Evolutionary conservation across 2,113 vertebrate species (phyloP).

Genomic region (Cebidichthys violaceus): DNA sequence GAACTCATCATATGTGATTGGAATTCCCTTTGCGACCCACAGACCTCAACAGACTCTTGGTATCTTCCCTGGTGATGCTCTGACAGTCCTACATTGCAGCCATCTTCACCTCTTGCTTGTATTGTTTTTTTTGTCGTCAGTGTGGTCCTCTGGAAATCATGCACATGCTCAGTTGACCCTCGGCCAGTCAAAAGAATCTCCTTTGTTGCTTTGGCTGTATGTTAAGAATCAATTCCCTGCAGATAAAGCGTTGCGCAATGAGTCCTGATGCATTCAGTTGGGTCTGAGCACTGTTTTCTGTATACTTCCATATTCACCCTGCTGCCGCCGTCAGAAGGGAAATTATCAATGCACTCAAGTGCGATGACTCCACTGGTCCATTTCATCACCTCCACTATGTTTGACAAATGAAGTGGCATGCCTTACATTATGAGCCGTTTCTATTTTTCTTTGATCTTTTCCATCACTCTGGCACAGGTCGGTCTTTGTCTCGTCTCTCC

Average conservation of each 20-base stretch:
- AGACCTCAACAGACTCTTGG: background rate
- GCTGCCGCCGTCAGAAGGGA: background rate
- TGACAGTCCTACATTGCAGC: background rate
- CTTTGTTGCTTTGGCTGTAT: background rate
- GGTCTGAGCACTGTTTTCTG: background rate
- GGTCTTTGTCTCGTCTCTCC: constrained; percentile 3
- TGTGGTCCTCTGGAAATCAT: background rate
- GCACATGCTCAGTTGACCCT: background rate
- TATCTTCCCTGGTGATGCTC: background rate
- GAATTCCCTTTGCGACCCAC: constrained; percentile 2
- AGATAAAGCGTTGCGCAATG: background rate
- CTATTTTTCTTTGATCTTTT: background rate
- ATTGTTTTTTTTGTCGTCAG: background rate
- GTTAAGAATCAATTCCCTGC: background rate
- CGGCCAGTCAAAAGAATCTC: background rate
- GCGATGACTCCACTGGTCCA: constrained; percentile 7
- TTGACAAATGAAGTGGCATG: constrained; percentile 27
- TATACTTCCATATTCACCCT: background rate
- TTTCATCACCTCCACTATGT: constrained; percentile 10
- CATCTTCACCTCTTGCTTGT: constrained; percentile 8
- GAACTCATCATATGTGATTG: background rate
- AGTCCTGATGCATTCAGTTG: background rate
- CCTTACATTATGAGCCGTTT: background rate
- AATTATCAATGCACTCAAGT: constrained; percentile 25
- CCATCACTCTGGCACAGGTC: background rate